These are phyloP conservation scores for Cavia aperea DNA, from an alignment of 2,113 vertebrate genomes.

Conservation along the genomic window DNA sequence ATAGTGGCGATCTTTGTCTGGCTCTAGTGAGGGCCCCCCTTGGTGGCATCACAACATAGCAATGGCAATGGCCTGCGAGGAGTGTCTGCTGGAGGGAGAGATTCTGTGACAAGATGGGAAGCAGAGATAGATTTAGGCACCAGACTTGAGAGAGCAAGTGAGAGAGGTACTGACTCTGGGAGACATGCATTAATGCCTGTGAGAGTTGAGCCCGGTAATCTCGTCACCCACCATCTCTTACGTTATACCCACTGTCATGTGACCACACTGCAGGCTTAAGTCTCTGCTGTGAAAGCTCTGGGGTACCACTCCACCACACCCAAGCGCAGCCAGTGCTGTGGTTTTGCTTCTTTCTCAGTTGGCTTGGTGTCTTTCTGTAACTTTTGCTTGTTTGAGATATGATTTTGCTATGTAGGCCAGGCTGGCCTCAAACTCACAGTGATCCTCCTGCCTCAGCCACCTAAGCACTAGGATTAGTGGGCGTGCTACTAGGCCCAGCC, in stretches of 20 bases:
- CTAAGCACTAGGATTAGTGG: background rate
- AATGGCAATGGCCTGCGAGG: background rate
- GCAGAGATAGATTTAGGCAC: background rate
- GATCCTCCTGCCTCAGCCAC: background rate
- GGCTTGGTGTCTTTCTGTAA: background rate
- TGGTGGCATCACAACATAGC: background rate
- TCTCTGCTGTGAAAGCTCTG: background rate
- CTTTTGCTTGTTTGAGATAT: background rate
- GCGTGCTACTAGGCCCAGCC: background rate
- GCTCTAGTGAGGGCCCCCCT: background rate
- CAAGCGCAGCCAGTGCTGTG: background rate
- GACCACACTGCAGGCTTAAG: background rate
- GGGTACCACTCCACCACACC: background rate
- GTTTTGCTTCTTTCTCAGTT: background rate
- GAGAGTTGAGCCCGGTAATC: background rate
- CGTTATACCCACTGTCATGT: background rate
- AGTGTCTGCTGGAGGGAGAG: background rate
- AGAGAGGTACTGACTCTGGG: background rate
- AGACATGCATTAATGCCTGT: too few relatives aligned
- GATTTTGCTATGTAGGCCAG: background rate
- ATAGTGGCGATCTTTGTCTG: background rate
- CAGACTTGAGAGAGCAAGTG: background rate
- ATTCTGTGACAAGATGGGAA: background rate
- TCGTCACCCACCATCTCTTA: background rate
- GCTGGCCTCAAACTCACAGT: background rate